Evolutionary conservation across 2,888 invertebrate genomes (phyloP).

Genomic region (Cristatella mucedo): DNA sequence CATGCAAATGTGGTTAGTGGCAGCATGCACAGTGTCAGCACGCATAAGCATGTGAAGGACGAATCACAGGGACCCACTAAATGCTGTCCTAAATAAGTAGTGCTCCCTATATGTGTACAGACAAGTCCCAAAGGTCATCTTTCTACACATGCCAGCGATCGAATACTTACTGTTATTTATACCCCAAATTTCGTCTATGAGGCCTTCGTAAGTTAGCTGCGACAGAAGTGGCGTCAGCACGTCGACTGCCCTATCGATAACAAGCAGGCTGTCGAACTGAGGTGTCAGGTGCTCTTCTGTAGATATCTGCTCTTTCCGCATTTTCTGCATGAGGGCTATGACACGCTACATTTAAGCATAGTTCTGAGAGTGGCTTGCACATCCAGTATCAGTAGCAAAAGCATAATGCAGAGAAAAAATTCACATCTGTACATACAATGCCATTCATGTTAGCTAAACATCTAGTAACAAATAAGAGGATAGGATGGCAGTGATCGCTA

Average conservation of each 20-base stretch:
- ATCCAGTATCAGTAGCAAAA: too few relatives aligned
- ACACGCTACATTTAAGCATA: conserved; percentile 48
- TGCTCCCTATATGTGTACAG: too few relatives aligned
- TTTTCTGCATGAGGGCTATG: conserved; percentile 63
- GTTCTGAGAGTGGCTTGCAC: neutral
- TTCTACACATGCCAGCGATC: too few relatives aligned
- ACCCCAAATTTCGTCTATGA: conserved; percentile 85
- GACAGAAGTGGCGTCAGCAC: conserved; percentile 77
- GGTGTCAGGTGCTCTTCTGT: conserved; percentile 41
- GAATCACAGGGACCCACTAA: too few relatives aligned
- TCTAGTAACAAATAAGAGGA: too few relatives aligned
- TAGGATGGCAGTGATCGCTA: too few relatives aligned
- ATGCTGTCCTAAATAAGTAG: too few relatives aligned
- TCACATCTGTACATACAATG: neutral
- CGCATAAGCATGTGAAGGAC: too few relatives aligned
- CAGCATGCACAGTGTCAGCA: too few relatives aligned
- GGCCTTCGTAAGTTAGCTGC: conserved; percentile 88
- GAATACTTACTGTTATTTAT: conserved; percentile 47
- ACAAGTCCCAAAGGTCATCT: too few relatives aligned
- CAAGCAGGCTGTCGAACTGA: conserved; percentile 70
- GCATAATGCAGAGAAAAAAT: neutral
- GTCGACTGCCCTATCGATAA: conserved; percentile 80
- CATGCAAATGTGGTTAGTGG: too few relatives aligned
- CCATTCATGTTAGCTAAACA: neutral
- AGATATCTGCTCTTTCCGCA: conserved; percentile 46